A percentile compares a stretch with the other conserved stretches of the same genome.
Evolutionary conservation across 2,113 vertebrate species (phyloP).

Genomic region (Scartelaos histophorus): DNA sequence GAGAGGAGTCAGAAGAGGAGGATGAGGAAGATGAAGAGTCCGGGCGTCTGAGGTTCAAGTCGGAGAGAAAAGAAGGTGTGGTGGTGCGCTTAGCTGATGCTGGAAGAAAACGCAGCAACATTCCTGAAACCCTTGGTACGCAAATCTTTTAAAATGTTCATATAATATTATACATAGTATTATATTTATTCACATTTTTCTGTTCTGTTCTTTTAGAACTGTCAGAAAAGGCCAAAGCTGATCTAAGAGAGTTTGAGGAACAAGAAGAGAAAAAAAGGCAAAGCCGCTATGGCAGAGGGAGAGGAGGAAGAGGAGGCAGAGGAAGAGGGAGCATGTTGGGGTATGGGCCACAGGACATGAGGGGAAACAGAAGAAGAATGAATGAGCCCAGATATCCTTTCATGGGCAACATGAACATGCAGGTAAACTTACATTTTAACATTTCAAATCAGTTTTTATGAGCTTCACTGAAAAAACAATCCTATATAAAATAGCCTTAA

Average conservation of each 20-base stretch:
- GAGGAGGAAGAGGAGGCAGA: slow-evolving; percentile 81
- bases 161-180: neutral
- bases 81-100: slow-evolving; percentile 90
- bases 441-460: neutral
- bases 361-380: slow-evolving; percentile 83
- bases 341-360: slow-evolving; percentile 83
- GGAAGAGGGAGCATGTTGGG: slow-evolving; percentile 74
- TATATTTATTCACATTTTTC: neutral
- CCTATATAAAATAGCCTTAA: slow-evolving; percentile 6
- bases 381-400: slow-evolving; percentile 85
- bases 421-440: slow-evolving; percentile 74
- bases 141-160: neutral
- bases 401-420: slow-evolving; percentile 83
- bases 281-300: slow-evolving; percentile 82
- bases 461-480: neutral
- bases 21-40: slow-evolving; percentile 91
- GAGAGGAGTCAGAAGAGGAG: slow-evolving; percentile 91
- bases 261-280: slow-evolving; percentile 88
- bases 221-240: slow-evolving; percentile 94
- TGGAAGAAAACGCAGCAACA: slow-evolving; percentile 88
- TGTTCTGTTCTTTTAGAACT: slow-evolving; percentile 79
- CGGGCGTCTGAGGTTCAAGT: slow-evolving; percentile 92
- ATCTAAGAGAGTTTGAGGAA: slow-evolving; percentile 89
- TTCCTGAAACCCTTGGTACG: slow-evolving; percentile 95
- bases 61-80: slow-evolving; percentile 90